Evolutionary conservation across 2,113 vertebrate genomes (phyloP), one percentile per base, ranked within the genome.

Genomic region (Pan paniscus): DNA sequence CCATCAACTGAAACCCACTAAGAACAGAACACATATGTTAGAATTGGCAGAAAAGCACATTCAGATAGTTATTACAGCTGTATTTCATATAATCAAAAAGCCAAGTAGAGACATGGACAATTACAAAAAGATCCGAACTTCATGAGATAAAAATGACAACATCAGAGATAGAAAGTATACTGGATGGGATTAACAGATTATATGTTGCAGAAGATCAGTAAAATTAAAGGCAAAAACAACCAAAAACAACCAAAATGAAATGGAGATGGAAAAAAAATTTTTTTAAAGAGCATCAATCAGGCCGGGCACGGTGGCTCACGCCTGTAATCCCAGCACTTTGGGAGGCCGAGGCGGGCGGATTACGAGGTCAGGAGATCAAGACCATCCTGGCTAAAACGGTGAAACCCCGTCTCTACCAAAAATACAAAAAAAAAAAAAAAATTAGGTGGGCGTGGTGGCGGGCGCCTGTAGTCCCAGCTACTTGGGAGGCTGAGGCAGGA

Each of bases 221-320:
- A 89, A 57, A 76, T 1, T 61, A 23, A 89, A 89, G 35, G 55
- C 16, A 64, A 90, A 88, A 48, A 84, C 72, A 61, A 70, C 9
- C 78, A 9, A 89, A 84, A 96, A 70, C 2, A 89, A 78, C 52
- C 57, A 72, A 96, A 96, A 80, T 88, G 67, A 88, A 93, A 92
- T 10, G 90, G 14, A 61, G 10, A 55, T 18, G 30, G 22, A 52
- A 72, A 88, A 64, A 35, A 68, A 35, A 32, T 68, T 68, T 68
- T 68, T 68, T 55, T 16, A 87, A 68, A 76, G 13, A 50, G 2
- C 72, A 86, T 20, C 8, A 75, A 6, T 88, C 40, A 82, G 48
- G 40, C 40, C 40, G 40, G 40, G 40, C 40, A 40, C 40, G 40
- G 40, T 40, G 40, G 40, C 40, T 40, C 40, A 40, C 40, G 40